These are phyloP conservation scores for Athripsodes cinereus DNA, from an alignment of 2,888 invertebrate species.

Conservation along the genomic window DNA sequence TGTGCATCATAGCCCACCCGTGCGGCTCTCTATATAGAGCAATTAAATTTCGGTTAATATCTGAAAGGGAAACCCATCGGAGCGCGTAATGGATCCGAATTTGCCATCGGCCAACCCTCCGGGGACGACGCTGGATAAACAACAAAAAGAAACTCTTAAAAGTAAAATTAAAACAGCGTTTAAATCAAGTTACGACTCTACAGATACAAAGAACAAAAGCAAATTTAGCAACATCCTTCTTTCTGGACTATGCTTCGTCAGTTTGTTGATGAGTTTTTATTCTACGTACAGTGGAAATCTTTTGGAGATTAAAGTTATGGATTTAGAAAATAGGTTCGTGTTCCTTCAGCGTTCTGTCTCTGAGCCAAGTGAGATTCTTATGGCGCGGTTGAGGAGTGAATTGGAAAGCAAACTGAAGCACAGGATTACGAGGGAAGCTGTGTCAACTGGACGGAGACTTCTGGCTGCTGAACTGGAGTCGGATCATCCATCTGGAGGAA, in stretches of 20 bases:
- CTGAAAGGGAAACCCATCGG: constrained; percentile 6
- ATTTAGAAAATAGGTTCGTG: constrained; percentile 52
- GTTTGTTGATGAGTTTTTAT: constrained; percentile 55
- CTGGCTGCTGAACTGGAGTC: constrained; percentile 25
- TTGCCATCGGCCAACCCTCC: constrained; percentile 6
- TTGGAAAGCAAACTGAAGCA: constrained; percentile 41
- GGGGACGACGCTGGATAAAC: constrained; percentile 10
- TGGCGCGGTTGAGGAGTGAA: constrained; percentile 51
- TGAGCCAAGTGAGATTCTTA: constrained; percentile 48
- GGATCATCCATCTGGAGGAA: constrained; percentile 8
- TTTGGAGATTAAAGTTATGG: constrained; percentile 46
- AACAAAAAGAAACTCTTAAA: constrained; percentile 10
- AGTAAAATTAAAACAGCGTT: constrained; percentile 13
- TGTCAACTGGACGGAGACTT: constrained; percentile 29
- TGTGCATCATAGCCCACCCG: constrained; percentile 2
- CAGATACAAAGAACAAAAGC: constrained; percentile 9
- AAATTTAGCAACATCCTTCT: constrained; percentile 39
- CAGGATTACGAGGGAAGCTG: constrained; percentile 37
- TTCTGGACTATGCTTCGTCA: constrained; percentile 59
- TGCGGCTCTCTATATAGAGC: background rate
- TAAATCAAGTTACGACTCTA: constrained; percentile 3
- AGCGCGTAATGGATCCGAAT: constrained; percentile 19
- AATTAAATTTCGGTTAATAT: constrained; percentile 17
- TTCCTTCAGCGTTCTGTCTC: constrained; percentile 48
- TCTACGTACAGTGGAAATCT: constrained; percentile 53